These are phyloP conservation scores for Crotalus helleri DNA, from an alignment of 2,113 vertebrate species.

Conservation along the genomic window DNA sequence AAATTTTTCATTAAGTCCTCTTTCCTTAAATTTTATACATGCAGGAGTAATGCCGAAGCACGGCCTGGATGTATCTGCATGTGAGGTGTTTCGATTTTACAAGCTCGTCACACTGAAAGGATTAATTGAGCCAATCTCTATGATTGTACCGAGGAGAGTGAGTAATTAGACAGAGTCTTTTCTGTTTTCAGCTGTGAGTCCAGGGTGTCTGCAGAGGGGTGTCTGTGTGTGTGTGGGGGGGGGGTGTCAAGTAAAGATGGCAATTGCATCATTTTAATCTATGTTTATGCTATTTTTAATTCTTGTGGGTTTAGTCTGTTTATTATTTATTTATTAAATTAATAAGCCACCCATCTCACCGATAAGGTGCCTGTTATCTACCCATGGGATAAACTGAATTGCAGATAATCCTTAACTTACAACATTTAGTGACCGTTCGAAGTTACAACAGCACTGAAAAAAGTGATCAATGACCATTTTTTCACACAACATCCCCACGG, in stretches of 20 bases:
- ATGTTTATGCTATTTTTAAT: background rate
- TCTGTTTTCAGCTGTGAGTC: background rate
- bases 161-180: constrained; percentile 56
- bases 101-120: constrained; percentile 95
- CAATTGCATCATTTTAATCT: background rate
- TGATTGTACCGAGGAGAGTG: constrained; percentile 97
- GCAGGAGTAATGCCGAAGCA: constrained; percentile 97
- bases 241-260: background rate
- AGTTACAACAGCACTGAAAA: background rate
- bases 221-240: background rate
- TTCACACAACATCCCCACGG: background rate
- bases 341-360: background rate
- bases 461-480: background rate
- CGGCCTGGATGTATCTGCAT: constrained; percentile 89
- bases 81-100: constrained; percentile 96
- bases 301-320: background rate
- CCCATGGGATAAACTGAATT: background rate
- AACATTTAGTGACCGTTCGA: background rate
- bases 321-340: background rate
- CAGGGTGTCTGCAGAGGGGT: background rate
- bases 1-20: background rate
- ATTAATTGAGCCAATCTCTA: constrained; percentile 94
- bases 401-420: background rate
- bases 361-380: background rate
- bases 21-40: background rate